phyloP scores from a whole-genome alignment of 2,797 vertebrate species.

The Onychomys arenicola region DNA sequence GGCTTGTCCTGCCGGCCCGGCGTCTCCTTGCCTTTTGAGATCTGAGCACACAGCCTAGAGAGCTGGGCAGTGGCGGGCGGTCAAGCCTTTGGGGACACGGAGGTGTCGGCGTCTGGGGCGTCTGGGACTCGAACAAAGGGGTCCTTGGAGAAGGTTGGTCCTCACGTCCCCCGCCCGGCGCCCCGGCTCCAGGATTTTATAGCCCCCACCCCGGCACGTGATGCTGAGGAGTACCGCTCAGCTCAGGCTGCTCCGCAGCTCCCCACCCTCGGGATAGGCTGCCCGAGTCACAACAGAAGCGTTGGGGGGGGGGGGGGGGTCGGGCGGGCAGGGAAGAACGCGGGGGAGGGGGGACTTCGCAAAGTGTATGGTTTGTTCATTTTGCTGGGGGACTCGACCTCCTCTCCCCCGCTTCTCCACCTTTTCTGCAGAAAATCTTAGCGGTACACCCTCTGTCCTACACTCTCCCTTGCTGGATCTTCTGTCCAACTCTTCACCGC shows the following conservation, averaged over 20 bases:
- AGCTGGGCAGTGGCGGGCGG: constrained; percentile 80
- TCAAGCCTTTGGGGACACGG: constrained; percentile 91
- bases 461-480: background rate
- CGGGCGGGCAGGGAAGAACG: constrained; percentile 59
- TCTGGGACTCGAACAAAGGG: constrained; percentile 97
- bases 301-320: constrained; percentile 65
- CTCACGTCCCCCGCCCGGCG: constrained; percentile 95
- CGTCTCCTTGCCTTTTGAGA: constrained; percentile 8
- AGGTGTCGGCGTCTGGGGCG: constrained; percentile 98
- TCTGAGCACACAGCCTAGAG: constrained; percentile 4
- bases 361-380: constrained; percentile 86
- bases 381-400: constrained; percentile 77
- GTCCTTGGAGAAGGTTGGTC: constrained; percentile 97
- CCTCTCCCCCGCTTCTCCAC: constrained; percentile 66
- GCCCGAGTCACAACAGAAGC: constrained; percentile 79
- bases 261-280: constrained; percentile 87
- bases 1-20: constrained; percentile 38
- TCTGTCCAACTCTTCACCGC: background rate
- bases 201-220: constrained; percentile 94
- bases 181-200: constrained; percentile 92
- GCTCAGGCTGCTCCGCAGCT: constrained; percentile 88
- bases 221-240: constrained; percentile 90
- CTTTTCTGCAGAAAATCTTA: constrained; percentile 64
- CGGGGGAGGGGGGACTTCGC: constrained; percentile 66
- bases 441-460: background rate